A percentile compares a stretch with the other conserved stretches of the same genome.
Conservation (phyloP, 2,888 invertebrate species). For the Cephus runcator region DNA sequence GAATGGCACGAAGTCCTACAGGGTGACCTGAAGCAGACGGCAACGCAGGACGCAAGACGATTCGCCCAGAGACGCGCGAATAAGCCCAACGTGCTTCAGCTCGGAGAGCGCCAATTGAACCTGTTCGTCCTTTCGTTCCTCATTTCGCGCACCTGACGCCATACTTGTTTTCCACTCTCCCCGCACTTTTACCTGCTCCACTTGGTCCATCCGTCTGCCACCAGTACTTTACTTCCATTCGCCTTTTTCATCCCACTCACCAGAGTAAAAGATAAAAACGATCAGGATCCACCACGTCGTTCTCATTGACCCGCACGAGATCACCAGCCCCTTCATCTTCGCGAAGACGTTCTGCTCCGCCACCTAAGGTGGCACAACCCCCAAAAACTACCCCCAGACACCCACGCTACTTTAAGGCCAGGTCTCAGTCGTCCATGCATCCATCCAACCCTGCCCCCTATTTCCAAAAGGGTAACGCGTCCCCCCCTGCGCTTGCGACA, state of each 20-base stretch:
- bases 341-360: no score
- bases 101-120: neutral
- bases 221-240: neutral
- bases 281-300: neutral
- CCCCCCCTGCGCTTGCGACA: constrained; percentile 22
- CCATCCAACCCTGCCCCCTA: neutral
- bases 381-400: neutral
- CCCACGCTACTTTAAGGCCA: neutral
- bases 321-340: no score
- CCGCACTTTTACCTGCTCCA: neutral
- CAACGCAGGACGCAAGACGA: neutral
- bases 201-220: neutral
- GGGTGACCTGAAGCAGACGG: neutral
- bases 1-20: neutral
- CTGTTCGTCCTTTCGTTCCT: constrained; percentile 22
- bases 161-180: neutral
- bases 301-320: neutral
- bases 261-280: neutral
- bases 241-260: neutral
- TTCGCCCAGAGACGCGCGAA: neutral
- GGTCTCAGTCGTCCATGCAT: neutral
- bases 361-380: neutral
- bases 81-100: neutral
- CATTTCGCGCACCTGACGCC: constrained; percentile 9
- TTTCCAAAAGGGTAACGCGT: neutral